Base-by-base conservation (phyloP, 92 coral and sea anemone genomes). In the Paragorgia papillata region DNA sequence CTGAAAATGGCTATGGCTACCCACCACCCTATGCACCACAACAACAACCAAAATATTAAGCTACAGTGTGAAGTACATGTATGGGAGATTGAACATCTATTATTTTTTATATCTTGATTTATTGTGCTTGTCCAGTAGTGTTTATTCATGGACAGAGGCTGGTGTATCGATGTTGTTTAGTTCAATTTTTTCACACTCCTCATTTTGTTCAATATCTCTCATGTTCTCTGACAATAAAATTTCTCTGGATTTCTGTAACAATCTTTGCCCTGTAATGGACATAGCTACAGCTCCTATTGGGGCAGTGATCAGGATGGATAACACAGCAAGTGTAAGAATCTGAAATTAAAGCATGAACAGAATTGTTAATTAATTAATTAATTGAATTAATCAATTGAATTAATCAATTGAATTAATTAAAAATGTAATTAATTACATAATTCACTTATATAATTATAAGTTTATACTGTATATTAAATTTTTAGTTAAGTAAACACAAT, bases 301-400 rank as follows among this genome's bases (percentile, higher is more conserved):
- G 1, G 97, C 97, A 35, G 97, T 93, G 57, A 93, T 79, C 37
- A 93, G 76, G 28, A 93, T 93, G 53, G 97, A 93, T 58, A 93
- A 61, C 56, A 93, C 97, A n/a, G 97, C 97, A 77, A 92, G 83
- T 56, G 97, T 93, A 66, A 93, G 71, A 39, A 93, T 93, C 97
- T 93, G 54, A 32, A 65, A 80, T 18, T 18, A 3, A 20, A 61
- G 55, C 17, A 33, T 8, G 9, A 27, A 63, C 27, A 25, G 46
- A 39, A 29, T 29, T 15, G 29, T 46, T 24, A 18, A 58, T n/a
- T n/a, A n/a, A n/a, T n/a, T n/a, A n/a, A n/a, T n/a, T n/a, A n/a
- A n/a, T n/a, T n/a, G n/a, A n/a, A n/a, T n/a, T n/a, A n/a, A n/a
- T n/a, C n/a, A n/a, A n/a, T n/a, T n/a, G n/a, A n/a, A n/a, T n/a